phyloP scores from a whole-genome alignment of 2,888 invertebrate species.

The Megaustenia siamemsis region DNA sequence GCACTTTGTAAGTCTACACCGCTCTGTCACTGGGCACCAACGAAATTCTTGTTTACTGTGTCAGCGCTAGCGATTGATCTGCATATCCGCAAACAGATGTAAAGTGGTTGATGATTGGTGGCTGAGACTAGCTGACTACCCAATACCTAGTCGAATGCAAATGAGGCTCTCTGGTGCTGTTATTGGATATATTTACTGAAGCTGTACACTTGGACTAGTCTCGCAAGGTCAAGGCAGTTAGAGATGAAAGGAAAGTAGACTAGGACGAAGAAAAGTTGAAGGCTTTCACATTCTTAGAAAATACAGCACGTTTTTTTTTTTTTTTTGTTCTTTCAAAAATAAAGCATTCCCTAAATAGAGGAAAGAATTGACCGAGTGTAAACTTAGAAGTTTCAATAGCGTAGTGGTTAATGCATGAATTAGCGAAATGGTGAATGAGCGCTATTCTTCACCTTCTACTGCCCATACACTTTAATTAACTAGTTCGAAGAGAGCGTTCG shows the following conservation, averaged over 20 bases:
- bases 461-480: too few species aligned
- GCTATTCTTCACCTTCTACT: too few species aligned
- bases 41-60: constrained; percentile 12
- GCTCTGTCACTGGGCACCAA: neutral
- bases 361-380: too few species aligned
- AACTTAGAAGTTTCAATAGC: too few species aligned
- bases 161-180: neutral
- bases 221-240: neutral
- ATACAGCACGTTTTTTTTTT: too few species aligned
- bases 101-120: constrained; percentile 40
- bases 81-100: constrained; percentile 33
- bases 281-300: too few species aligned
- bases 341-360: too few species aligned
- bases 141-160: neutral
- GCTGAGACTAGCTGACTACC: neutral
- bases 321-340: too few species aligned
- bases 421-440: too few species aligned
- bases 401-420: too few species aligned
- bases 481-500: too few species aligned
- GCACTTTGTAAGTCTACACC: constrained; percentile 39
- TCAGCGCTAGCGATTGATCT: constrained; percentile 34
- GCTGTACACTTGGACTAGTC: neutral
- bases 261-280: neutral
- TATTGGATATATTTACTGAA: constrained; percentile 1
- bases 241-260: neutral